A percentile compares a stretch with the other conserved stretches of the same genome.
phyloP scores from a whole-genome alignment of 2,113 vertebrate genomes.

The Crotalus horridus region DNA sequence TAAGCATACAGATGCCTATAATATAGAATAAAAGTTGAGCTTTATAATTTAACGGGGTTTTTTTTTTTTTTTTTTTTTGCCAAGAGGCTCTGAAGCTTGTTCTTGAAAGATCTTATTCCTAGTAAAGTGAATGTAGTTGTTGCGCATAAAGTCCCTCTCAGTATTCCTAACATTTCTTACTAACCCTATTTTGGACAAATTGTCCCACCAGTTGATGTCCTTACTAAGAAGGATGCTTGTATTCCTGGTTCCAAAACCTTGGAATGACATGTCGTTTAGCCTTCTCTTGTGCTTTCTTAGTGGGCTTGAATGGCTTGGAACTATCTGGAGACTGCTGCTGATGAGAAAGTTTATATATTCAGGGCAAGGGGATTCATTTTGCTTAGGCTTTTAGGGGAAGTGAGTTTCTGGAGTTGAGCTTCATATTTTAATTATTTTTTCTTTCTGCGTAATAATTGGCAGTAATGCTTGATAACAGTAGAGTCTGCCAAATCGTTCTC shows the following conservation, averaged over 20 bases:
- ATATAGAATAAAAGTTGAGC: slow-evolving; percentile 33
- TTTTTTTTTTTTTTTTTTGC: background rate
- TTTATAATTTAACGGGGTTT: slow-evolving; percentile 22
- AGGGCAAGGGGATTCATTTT: slow-evolving; percentile 27
- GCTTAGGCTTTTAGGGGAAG: slow-evolving; percentile 6
- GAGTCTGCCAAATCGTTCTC: slow-evolving; percentile 9
- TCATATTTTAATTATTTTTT: slow-evolving; percentile 16
- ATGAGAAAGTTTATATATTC: slow-evolving; percentile 29
- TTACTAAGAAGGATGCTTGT: slow-evolving; percentile 28
- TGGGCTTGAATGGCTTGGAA: slow-evolving; percentile 27
- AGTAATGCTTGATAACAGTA: slow-evolving; percentile 29
- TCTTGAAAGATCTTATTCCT: slow-evolving; percentile 49
- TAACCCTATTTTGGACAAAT: slow-evolving; percentile 31
- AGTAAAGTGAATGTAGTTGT: slow-evolving; percentile 42
- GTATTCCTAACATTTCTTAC: slow-evolving; percentile 30
- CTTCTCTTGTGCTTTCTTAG: background rate
- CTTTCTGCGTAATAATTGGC: slow-evolving; percentile 18
- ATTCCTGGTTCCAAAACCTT: slow-evolving; percentile 19
- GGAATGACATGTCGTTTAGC: background rate
- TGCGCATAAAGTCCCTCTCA: slow-evolving; percentile 28
- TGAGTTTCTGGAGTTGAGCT: background rate
- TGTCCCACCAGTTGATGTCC: slow-evolving; percentile 23
- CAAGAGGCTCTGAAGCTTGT: slow-evolving; percentile 45
- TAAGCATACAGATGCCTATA: slow-evolving; percentile 48
- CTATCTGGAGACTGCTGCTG: background rate